Base-by-base conservation (phyloP, 1,140 invertebrate genomes). In the Teleopsis dalmanni region DNA sequence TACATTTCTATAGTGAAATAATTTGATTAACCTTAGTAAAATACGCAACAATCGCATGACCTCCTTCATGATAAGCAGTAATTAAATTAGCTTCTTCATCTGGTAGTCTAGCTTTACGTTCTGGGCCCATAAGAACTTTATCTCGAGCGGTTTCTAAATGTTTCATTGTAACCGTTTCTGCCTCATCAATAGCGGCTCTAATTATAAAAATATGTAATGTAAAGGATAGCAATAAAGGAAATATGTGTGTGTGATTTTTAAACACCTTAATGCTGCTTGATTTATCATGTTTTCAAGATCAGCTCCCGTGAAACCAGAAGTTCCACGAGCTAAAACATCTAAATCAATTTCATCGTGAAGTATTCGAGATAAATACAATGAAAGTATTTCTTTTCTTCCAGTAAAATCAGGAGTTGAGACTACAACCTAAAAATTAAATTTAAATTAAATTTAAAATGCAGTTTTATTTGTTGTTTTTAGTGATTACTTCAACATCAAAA, bases 21-120 rank as follows among this genome's bases (percentile, higher is more conserved):
- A 19, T 10, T 34, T 37, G 40, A 10, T n/a, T 60, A 56, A 80
- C 82, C 76, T 91, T 91, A 0, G 94, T 97, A 61, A 84, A 98
- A 72, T 84, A 88, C 7, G 92, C 87, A 16, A 99, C 96, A 42
- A 99, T 75, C 0, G 95, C 91, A 75, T 99, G 96, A 0, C 96
- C 96, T 8, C 90, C 92, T 76, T 99, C 96, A 67, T 99, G 96
- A 72, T 91, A 98, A 5, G 96, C 96, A 8, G 95, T 99, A 54
- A 95, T 88, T 29, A 78, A 73, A 71, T 97, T 98, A 2, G 86
- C 85, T 69, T 97, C 89, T 62, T 94, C 89, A 61, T 98, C 93
- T 0, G 88, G 86, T 54, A 95, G 82, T 37, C 85, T 81, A 7
- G 84, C 81, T 67, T 93, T 93, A 37, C 90, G 78, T 72, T 93